Conservation (phyloP, 1,140 invertebrate species). For the Meloidogyne hapla region DNA sequence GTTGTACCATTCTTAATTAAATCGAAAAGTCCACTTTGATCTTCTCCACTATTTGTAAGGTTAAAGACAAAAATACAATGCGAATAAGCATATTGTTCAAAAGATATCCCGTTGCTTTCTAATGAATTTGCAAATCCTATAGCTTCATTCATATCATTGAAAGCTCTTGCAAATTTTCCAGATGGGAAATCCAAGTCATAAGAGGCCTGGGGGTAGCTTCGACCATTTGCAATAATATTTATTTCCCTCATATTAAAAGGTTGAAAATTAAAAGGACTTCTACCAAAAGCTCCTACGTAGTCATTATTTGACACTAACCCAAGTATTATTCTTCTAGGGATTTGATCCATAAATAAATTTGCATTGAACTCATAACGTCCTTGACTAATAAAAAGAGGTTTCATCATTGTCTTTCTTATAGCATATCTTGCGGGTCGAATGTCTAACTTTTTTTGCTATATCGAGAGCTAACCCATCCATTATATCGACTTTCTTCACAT, state of each 20-base stretch:
- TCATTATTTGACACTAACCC: too few relatives aligned
- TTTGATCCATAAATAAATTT: too few relatives aligned
- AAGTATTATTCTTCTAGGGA: too few relatives aligned
- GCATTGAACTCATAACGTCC: too few relatives aligned
- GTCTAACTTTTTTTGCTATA: constrained; percentile 5
- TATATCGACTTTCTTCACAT: not conserved
- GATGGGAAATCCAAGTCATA: not conserved
- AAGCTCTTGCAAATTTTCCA: not conserved
- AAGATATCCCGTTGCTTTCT: not conserved
- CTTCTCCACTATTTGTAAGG: too few relatives aligned
- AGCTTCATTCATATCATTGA: not conserved
- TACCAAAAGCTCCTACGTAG: not conserved
- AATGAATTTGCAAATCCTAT: not conserved
- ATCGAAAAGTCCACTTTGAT: constrained; percentile 2
- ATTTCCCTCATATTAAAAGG: not conserved
- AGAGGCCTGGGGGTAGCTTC: too few relatives aligned
- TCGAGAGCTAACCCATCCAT: not conserved
- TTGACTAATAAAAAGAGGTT: not conserved
- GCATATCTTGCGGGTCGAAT: not conserved
- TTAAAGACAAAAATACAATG: too few relatives aligned
- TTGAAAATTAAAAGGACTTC: constrained; percentile 17
- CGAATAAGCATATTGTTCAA: constrained; percentile 3
- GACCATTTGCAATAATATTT: too few relatives aligned
- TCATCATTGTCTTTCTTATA: not conserved
- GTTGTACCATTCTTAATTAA: constrained; percentile 29